Base-by-base conservation (phyloP, 2,113 vertebrate genomes). In the Stigmatopora nigra region DNA sequence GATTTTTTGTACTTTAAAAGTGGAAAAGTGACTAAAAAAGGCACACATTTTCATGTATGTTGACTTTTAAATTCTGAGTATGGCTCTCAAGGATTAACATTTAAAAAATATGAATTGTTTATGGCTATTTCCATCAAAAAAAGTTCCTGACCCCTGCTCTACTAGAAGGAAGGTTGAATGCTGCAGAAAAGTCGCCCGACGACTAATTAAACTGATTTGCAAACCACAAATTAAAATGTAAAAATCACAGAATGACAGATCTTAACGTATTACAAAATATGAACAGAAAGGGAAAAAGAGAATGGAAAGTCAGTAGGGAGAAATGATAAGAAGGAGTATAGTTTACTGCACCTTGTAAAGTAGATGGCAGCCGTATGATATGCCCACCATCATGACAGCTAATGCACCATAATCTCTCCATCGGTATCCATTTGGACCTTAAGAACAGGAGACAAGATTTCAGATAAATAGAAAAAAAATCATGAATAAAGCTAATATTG, bases 391-490 rank as follows among this genome's bases (percentile, higher is more conserved):
- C 72, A 99, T 92, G 86, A 99, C 86, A 11, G 95, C 91, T 80
- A 99, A 85, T 71, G 95, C 94, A 10, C 96, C 92, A 2, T 97
- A 99, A 78, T 96, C 93, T 85, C 95, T 90, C 96, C 94, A 99
- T 88, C 94, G 91, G 86, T 94, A 95, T 58, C 91, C 88, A 19
- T 85, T 75, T 9, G 92, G 83, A 88, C 80, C 95, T 96, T 76
- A 48, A 77, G 19, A 75, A 67, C 65, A 68, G 57, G 41, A 72
- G 2, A 56, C 20, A 59, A 46, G 3, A 69, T 14, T 47, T 13
- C 2, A 76, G 44, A 15, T 48, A 2, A 10, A 49, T 56, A 8
- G 6, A 20, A 45, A 10, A 20, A 22, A 31, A 1, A 7, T 0
- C 12, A 56, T 31, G 14, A 56, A 4, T 41, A 10, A 41, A 41